These are phyloP conservation scores for Arion vulgaris DNA, from an alignment of 1,140 invertebrate genomes.

Conservation along the genomic window DNA sequence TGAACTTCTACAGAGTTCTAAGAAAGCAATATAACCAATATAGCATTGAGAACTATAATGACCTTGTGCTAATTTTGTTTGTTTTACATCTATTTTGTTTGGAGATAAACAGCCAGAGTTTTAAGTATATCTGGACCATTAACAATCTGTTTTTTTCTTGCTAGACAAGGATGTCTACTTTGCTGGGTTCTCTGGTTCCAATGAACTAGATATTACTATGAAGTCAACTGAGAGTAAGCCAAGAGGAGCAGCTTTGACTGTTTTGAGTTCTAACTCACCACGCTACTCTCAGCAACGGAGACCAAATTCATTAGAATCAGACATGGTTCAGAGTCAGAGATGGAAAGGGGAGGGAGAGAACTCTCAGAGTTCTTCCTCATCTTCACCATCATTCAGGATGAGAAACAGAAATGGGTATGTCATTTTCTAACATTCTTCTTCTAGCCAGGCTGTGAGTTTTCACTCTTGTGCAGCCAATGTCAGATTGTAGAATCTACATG, in stretches of 20 bases:
- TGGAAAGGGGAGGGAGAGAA: neutral
- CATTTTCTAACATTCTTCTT: neutral
- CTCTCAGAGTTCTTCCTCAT: neutral
- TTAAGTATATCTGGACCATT: too few relatives aligned
- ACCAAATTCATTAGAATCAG: constrained; percentile 26
- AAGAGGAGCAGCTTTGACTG: neutral
- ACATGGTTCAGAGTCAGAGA: neutral
- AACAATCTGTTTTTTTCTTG: constrained; percentile 31
- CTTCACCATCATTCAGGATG: constrained; percentile 19
- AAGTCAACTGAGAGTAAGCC: constrained; percentile 47
- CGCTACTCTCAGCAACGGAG: constrained; percentile 5
- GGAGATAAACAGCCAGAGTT: too few relatives aligned
- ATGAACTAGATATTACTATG: constrained; percentile 65
- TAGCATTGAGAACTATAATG: too few relatives aligned
- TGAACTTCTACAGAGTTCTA: too few relatives aligned
- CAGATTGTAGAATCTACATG: too few relatives aligned
- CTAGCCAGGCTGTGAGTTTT: too few relatives aligned
- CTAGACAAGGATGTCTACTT: constrained; percentile 66
- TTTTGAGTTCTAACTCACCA: constrained; percentile 20
- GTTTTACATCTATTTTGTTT: too few relatives aligned
- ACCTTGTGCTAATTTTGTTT: too few relatives aligned
- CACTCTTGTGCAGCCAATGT: too few relatives aligned
- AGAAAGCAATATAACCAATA: too few relatives aligned
- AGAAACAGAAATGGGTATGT: constrained; percentile 24
- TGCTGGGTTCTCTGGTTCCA: constrained; percentile 61